Base-by-base conservation (phyloP, 2,888 invertebrate genomes). In the Agrilus biguttatus region DNA sequence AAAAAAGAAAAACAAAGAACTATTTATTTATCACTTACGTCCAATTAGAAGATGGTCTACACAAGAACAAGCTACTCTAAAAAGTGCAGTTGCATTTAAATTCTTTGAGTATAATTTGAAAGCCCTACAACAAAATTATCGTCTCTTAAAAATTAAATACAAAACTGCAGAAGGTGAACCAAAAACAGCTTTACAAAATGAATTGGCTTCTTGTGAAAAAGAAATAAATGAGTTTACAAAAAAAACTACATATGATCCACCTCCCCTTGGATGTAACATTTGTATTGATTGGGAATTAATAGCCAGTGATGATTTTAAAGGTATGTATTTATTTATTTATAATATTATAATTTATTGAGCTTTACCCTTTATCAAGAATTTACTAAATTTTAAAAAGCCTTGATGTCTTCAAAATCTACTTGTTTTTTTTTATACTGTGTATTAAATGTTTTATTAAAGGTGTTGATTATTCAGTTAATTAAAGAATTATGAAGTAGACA, bases 231-330 rank as follows among this genome's bases (percentile, higher is more conserved):
- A 41, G 14, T 40, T 52, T 14, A 42, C 48, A 36, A 38, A 43
- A 14, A 42, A 44, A 5, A 52, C 50, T 14, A 46, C 47, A 17
- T 36, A 33, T 28, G 44, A 51, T 35, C 33, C 53, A 21, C 58
- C 59, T 5, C 54, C 55, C 4, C 39, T 54, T 14, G 47, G 52
- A 33, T 53, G 47, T 37, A 47, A 55, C 39, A 49, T 66, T 35
- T 66, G 73, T 44, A 74, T 78, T 56, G 75, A 79, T 51, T 80
- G 80, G 80, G 61, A 73, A 21, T 63, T 66, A 42, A 65, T 80
- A 40, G 62, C 76, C 1, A 61, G 61, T 6, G 56, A 57, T 19
- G 61, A 65, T 47, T 58, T 70, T n/a, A 53, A 50, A 41, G 54
- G 56, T 56, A 47, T 28, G 5, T 23, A 5, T 23, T 23, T 23